Base-by-base conservation (phyloP, 2,888 invertebrate species). In the Amphipyra berbera region DNA sequence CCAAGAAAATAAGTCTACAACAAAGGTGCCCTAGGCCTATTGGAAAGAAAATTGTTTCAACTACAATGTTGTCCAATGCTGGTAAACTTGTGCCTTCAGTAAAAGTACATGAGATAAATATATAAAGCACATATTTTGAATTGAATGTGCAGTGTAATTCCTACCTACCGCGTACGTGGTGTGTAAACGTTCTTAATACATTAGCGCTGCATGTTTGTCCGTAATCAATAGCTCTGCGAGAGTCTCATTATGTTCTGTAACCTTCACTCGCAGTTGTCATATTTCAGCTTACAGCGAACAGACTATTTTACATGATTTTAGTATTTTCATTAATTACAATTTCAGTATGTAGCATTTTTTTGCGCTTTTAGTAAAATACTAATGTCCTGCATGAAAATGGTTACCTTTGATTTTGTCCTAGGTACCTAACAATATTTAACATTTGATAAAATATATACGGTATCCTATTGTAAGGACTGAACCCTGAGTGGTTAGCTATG, bases 201-300 rank as follows among this genome's bases (percentile, higher is more conserved):
- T 45, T 40, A 57, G 53, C 41, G 13, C 45, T 54, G 50, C 52
- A 61, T 53, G 70, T 60, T 61, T 50, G 52, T 54, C 30, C 33
- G n/a, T 56, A 61, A 63, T 61, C 21, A 48, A 21, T 38, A 48
- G 76, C 77, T 61, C 37, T 50, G 69, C 75, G 72, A 75, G 63
- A 66, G 12, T 38, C 48, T 50, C 54, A 61, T 70, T 60, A 66
- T 61, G 27, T 57, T 52, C 27, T 45, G 14, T 58, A 14, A 50
- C 60, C 47, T 60, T 52, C 46, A 40, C 56, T 37, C 9, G 33
- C 42, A 50, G 42, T 59, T 63, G 50, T 48, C 40, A 47, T 54
- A 47, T 61, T 38, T 37, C 45, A 61, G 55, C 68, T 27, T 33
- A 21, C 38, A 44, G 70, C 70, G 63, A 69, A 56, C 30, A 40